Evolutionary conservation across 2,113 vertebrate genomes (phyloP).

Genomic region (Xiphophorus maculatus): DNA sequence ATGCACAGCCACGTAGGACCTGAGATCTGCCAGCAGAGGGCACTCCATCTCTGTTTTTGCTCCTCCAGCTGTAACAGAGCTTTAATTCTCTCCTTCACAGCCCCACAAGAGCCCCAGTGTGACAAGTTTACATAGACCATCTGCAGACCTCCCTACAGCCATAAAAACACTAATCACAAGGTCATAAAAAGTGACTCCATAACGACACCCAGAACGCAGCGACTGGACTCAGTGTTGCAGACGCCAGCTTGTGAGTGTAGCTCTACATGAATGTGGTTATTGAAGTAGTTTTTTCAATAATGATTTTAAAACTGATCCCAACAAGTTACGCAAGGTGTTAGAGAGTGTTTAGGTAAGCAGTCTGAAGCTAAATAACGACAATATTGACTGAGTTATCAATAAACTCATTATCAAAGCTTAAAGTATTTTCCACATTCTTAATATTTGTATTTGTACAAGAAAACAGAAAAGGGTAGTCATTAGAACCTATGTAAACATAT

Average conservation of each 20-base stretch:
- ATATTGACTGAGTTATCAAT: background rate
- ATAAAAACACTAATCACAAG: conserved; percentile 80
- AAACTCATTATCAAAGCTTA: background rate
- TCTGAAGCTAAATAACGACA: background rate
- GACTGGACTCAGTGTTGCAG: conserved; percentile 21
- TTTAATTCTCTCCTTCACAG: conserved; percentile 55
- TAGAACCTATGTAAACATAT: background rate
- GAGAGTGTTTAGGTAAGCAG: conserved; percentile 9
- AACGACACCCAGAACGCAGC: conserved; percentile 66
- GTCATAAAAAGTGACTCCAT: conserved; percentile 76
- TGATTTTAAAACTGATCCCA: conserved; percentile 15
- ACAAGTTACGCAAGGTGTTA: conserved; percentile 24
- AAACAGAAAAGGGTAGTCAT: background rate
- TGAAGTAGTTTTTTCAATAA: conserved; percentile 51
- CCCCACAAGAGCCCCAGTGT: conserved; percentile 73
- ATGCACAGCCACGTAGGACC: conserved; percentile 20
- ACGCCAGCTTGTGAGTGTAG: conserved; percentile 22
- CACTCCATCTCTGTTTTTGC: conserved; percentile 64
- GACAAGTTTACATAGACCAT: conserved; percentile 78
- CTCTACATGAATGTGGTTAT: conserved; percentile 65
- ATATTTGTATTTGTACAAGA: background rate
- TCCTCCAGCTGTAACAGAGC: conserved; percentile 54
- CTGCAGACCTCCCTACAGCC: conserved; percentile 73
- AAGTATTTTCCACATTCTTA: background rate
- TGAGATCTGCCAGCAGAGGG: conserved; percentile 71